Base-by-base conservation (phyloP, 2,113 vertebrate species). In the Leucosticte australis region DNA sequence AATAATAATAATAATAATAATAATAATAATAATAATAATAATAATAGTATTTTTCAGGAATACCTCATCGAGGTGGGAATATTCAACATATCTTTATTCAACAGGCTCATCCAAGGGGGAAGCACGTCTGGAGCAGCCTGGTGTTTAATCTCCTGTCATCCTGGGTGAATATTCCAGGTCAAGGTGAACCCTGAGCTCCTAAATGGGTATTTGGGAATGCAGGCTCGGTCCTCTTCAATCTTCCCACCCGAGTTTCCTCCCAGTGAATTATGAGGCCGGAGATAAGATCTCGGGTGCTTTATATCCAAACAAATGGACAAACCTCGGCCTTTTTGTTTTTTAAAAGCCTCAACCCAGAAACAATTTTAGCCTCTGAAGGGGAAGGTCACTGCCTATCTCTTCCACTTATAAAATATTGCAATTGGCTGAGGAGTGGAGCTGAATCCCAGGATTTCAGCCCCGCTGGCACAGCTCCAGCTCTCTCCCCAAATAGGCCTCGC, bases 271-370 rank as follows among this genome's bases (percentile, higher is more conserved):
- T 56, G 85, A 55, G 62, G 44, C 42, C 14, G 74, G 62, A 92
- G 97, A 98, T 96, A 97, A 93, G 57, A 98, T 97, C 97, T 87
- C 15, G 84, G 78, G 69, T 59, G 68, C 95, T 75, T 92, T 96
- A 82, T 75, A 93, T 47, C 95, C 49, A 84, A 78, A 73, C 49
- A 71, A 96, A 93, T 28, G 84, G 82, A 76, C 59, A 71, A 95
- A 94, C 78, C 83, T 30, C 81, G 55, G 76, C 75, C 81, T 93
- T 96, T 93, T 94, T 94, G 81, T 92, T 87, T 89, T 75, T 73
- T 71, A 76, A 89, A 70, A 83, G 69, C 70, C 42, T 94, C 81
- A 87, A 49, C 87, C 79, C 67, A 93, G 82, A 89, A 96, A 52
- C 84, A 69, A 76, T 92, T 95, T 91, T 19, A 73, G 68, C 67